Percentiles rank a stretch among this genome's conserved stretches.
Evolutionary conservation across 2,888 invertebrate genomes (phyloP).

Genomic region (Platypus cylindrus): DNA sequence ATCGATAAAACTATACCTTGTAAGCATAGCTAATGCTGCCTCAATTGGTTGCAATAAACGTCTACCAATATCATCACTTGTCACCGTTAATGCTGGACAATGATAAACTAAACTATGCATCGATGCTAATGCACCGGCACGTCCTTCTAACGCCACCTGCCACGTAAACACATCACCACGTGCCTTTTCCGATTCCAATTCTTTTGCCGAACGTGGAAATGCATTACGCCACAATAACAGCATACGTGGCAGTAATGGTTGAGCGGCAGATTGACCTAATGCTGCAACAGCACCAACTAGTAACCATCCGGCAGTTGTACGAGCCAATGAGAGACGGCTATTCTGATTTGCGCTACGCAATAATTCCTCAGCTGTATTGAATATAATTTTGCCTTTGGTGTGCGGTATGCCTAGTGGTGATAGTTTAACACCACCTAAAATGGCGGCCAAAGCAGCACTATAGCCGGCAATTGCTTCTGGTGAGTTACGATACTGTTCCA

Average conservation of each 20-base stretch:
- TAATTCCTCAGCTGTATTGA: slow-evolving; percentile 93
- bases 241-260: slow-evolving; percentile 86
- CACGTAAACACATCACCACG: slow-evolving; percentile 97
- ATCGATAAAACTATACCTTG: slow-evolving; percentile 56
- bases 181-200: slow-evolving; percentile 92
- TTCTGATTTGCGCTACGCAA: slow-evolving; percentile 93
- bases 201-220: slow-evolving; percentile 91
- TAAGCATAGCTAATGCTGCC: slow-evolving; percentile 87
- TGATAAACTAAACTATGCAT: slow-evolving; percentile 87
- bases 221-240: slow-evolving; percentile 92
- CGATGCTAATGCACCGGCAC: slow-evolving; percentile 91
- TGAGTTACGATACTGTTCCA: slow-evolving; percentile 81
- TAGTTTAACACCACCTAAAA: slow-evolving; percentile 79
- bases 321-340: slow-evolving; percentile 82
- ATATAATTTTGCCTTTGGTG: slow-evolving; percentile 92
- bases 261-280: slow-evolving; percentile 83
- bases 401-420: slow-evolving; percentile 93
- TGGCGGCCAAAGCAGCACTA: slow-evolving; percentile 85
- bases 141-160: slow-evolving; percentile 93
- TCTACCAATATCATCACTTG: slow-evolving; percentile 79
- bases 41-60: slow-evolving; percentile 85
- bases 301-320: slow-evolving; percentile 96
- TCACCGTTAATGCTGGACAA: slow-evolving; percentile 76
- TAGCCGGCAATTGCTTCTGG: slow-evolving; percentile 83
- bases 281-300: slow-evolving; percentile 95